Evolutionary conservation across 2,113 vertebrate species (phyloP), one percentile per base, ranked within the genome.

Genomic region (Gopherus flavomarginatus): DNA sequence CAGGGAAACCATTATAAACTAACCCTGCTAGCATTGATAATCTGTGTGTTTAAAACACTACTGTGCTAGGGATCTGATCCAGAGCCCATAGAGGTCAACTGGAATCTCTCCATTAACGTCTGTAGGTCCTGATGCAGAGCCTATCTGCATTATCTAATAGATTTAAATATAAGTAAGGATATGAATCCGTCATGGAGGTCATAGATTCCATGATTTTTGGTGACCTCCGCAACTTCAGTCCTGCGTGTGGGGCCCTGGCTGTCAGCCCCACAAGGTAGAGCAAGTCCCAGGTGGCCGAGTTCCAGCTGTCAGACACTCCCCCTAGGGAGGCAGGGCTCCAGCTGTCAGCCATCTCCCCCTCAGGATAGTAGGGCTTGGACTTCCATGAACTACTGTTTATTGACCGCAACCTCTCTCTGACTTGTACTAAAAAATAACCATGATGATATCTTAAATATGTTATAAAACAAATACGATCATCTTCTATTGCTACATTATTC

Each of bases 71-170:
- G 65, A 72, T 22, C 65, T 72, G n/a, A 38, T 72, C n/a, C 8
- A 93, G 22, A 83, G 80, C n/a, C 31, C 86, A 90, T 59, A 87
- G 82, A 94, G 26, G 59, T 26, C 81, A 35, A 95, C 91, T 17
- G 80, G 89, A 84, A 94, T 89, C 69, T 92, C 95, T 84, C 95
- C 59, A 78, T 94, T 80, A 95, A 83, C 86, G 87, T n/a, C 26
- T 93, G 14, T 5, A 47, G 16, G 86, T 44, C 5, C 44, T 44
- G 44, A 44, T 44, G 42, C 84, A 53, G 9, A 35, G 9, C 89
- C 11, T 27, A 94, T 87, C 90, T 93, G 56, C 93, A 95, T 24
- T n/a, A 90, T 69, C 77, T 78, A n/a, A 38, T 12, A 88, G 47
- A 69, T 96, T 96, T 95, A 89, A 31, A 31, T 31, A 31, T 29